Evolutionary conservation across 2,888 invertebrate species (phyloP), one percentile per base, ranked within the genome.

Genomic region (Drosophila paranaensis): DNA sequence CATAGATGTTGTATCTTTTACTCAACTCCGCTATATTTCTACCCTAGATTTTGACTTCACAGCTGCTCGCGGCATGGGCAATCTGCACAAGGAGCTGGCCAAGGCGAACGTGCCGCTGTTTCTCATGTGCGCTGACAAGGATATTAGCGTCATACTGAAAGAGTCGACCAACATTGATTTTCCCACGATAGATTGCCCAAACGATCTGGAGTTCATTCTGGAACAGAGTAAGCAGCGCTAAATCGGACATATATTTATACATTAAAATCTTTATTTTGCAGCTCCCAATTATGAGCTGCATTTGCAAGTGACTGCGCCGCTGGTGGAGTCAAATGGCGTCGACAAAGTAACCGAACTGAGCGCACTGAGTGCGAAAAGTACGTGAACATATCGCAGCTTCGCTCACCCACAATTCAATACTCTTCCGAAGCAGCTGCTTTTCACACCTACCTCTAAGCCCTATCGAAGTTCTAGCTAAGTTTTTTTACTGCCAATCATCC

Each of bases 21-120:
- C 40, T 14, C 2, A 30, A 20, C 20, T 6, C 40, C 2, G 27
- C 3, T 16, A 30, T 25, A 2, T 10, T 56, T 8, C 13, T n/a
- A 0, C 39, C 33, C 0, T 33, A 94, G 96, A 96, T 42, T 96
- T 97, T 0, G 97, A 97, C 93, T 97, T 97, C 90, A 97, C 97
- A 9, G 97, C 97, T 20, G 97, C 97, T 0, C 96, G 97, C 93
- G 97, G 97, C 50, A 95, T 97, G 76, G 96, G 96, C 30, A 95
- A 96, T 0, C 90, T 97, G 51, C 95, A 96, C 2, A 95, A 94
- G 70, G 96, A 97, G 71, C 94, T 97, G 56, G 94, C 94, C 2
- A 94, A 94, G 6, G 94, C 96, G 35, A 95, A 96, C 14, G 96
- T 96, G 77, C 95, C 95, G 0, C 92, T 97, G 3, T 95, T 96